phyloP scores from a whole-genome alignment of 2,113 vertebrate species.

The Dasyornis broadbenti region DNA sequence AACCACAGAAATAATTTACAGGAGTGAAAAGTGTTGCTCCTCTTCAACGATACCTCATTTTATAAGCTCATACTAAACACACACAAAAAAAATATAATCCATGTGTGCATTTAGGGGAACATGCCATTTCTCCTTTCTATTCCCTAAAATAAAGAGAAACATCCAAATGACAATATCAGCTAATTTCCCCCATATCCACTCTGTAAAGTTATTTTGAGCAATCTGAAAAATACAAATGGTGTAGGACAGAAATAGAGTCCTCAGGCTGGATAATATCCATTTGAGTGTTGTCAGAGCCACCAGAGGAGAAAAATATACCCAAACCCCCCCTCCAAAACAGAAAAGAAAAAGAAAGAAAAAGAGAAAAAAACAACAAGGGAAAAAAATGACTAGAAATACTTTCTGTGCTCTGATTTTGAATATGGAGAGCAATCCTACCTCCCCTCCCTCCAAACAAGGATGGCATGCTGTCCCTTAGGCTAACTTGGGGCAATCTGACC shows the following conservation, averaged over 20 bases:
- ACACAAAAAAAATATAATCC: neutral
- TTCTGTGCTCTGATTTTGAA: neutral
- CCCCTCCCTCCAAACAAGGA: neutral
- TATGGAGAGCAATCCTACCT: neutral
- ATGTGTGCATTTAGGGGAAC: accelerated
- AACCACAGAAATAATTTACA: neutral
- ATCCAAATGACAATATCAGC: neutral
- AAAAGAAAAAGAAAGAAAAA: neutral
- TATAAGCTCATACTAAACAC: neutral
- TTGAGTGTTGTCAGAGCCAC: neutral
- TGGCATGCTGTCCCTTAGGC: neutral
- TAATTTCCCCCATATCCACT: neutral
- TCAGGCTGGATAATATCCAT: neutral
- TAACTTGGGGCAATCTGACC: neutral
- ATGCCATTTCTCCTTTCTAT: neutral
- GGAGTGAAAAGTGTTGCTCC: neutral
- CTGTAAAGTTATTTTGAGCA: neutral
- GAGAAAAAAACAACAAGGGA: neutral
- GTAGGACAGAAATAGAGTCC: neutral
- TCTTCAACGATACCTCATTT: neutral
- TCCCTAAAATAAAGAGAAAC: neutral
- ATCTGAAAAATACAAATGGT: neutral
- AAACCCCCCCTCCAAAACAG: neutral
- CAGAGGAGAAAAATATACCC: neutral
- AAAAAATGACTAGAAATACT: neutral